phyloP scores from a whole-genome alignment of 2,113 vertebrate species.

The Cottus gobio region DNA sequence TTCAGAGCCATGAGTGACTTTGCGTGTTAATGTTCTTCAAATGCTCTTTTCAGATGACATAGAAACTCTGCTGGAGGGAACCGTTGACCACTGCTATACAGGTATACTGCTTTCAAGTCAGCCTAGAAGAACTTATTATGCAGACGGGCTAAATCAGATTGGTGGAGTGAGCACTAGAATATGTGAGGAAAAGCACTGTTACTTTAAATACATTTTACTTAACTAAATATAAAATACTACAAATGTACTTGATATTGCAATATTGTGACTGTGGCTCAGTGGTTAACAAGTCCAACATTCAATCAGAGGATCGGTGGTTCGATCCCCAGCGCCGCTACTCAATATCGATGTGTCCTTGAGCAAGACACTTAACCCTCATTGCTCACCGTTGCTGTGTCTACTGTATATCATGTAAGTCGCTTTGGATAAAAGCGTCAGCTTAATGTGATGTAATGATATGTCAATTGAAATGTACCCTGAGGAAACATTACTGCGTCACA shows the following conservation, averaged over 20 bases:
- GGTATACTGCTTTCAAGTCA: conserved; percentile 37
- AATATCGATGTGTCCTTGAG: no score
- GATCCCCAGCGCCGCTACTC: no score
- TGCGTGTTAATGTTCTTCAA: conserved; percentile 3
- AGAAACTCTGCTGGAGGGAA: conserved; percentile 59
- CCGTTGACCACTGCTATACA: conserved; percentile 28
- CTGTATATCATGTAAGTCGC: no score
- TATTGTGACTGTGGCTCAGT: no score
- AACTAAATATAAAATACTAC: neutral
- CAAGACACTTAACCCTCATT: no score
- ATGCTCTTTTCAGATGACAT: conserved; percentile 46
- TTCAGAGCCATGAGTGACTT: neutral
- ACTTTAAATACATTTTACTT: no score
- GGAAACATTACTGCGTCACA: neutral
- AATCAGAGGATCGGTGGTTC: no score
- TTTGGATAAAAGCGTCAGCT: no score
- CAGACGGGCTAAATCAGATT: neutral
- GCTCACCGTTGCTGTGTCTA: no score
- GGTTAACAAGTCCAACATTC: no score
- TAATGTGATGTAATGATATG: no score
- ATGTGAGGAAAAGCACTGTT: no score
- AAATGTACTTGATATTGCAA: neutral
- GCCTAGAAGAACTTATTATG: neutral
- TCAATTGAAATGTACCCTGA: neutral
- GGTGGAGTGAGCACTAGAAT: neutral